phyloP scores from a whole-genome alignment of 35 echinoderm and acorn worm genomes.

The Amphiura filiformis region DNA sequence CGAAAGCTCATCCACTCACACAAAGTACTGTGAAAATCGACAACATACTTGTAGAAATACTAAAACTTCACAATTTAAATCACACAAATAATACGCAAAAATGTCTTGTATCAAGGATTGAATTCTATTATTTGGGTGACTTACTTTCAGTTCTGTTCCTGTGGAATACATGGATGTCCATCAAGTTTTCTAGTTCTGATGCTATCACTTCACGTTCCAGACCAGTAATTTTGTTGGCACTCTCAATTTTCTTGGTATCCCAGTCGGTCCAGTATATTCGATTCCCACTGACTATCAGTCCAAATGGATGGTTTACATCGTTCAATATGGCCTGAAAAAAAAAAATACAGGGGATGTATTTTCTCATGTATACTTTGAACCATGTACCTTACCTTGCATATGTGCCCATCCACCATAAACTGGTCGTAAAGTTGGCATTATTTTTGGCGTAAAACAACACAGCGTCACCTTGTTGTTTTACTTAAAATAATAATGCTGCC shows the following conservation, averaged over 20 bases:
- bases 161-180: constrained; percentile 83
- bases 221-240: constrained; percentile 68
- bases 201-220: constrained; percentile 28
- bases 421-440: too few relatives aligned
- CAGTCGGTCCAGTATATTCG: constrained; percentile 94
- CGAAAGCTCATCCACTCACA: too few relatives aligned
- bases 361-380: not conserved
- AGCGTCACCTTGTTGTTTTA: too few relatives aligned
- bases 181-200: constrained; percentile 73
- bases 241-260: constrained; percentile 57
- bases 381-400: too few relatives aligned
- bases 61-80: too few relatives aligned
- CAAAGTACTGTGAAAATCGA: too few relatives aligned
- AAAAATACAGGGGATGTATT: not conserved
- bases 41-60: too few relatives aligned
- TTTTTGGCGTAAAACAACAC: too few relatives aligned
- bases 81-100: too few relatives aligned
- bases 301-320: constrained; percentile 77
- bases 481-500: too few relatives aligned
- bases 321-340: constrained; percentile 51
- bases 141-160: constrained; percentile 62
- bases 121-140: not conserved
- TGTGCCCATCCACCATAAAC: too few relatives aligned
- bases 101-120: too few relatives aligned
- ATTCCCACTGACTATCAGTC: constrained; percentile 53